phyloP scores from a whole-genome alignment of 2,888 invertebrate genomes.

The Alloplasta piceator region DNA sequence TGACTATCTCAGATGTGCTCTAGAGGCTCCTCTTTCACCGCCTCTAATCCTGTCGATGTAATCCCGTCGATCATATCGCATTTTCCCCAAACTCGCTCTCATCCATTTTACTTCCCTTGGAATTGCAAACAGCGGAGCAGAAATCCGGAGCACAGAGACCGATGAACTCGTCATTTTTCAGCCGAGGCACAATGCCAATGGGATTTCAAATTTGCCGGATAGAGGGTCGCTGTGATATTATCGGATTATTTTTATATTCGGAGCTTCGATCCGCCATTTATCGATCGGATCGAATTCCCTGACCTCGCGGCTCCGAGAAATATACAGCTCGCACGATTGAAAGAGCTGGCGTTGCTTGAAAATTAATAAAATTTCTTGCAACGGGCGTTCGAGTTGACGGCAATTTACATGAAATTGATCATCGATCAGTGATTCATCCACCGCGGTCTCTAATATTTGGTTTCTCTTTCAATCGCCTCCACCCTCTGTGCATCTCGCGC shows the following conservation, averaged over 20 bases:
- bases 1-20: constrained; percentile 3
- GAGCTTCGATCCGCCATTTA: background rate
- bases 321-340: background rate
- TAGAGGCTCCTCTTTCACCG: constrained; percentile 7
- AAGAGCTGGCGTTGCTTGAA: background rate
- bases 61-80: constrained; percentile 40
- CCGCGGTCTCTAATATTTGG: constrained; percentile 46
- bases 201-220: constrained; percentile 13
- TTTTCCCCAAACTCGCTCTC: constrained; percentile 23
- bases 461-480: constrained; percentile 17
- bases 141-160: background rate
- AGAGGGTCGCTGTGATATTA: constrained; percentile 21
- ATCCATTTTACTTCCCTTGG: constrained; percentile 15
- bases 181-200: background rate
- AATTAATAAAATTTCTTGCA: constrained; percentile 1
- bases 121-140: constrained; percentile 10
- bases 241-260: constrained; percentile 50
- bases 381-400: background rate
- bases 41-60: constrained; percentile 6
- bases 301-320: background rate
- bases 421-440: constrained; percentile 20
- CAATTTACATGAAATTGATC: constrained; percentile 16
- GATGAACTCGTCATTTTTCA: constrained; percentile 29
- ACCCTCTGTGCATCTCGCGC: background rate
- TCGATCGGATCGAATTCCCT: background rate